Evolutionary conservation across 2,888 invertebrate species (phyloP).

Genomic region (Melanostoma mellinum): DNA sequence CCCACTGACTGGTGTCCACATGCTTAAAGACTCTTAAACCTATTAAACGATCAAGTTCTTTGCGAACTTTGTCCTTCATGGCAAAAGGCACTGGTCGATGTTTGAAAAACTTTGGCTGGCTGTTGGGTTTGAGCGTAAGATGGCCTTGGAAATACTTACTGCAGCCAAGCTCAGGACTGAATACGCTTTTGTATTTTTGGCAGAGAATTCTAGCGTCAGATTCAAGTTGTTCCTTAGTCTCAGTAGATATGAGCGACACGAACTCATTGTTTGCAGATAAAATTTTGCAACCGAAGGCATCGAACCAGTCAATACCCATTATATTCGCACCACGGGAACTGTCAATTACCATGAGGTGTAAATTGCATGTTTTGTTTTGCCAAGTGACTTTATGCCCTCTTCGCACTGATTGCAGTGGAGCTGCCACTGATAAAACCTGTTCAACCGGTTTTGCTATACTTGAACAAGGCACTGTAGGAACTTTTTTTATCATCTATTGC

Average conservation of each 20-base stretch:
- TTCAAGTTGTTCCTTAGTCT: background rate
- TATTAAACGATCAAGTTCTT: background rate
- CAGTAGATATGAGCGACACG: background rate
- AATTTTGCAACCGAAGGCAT: constrained; percentile 13
- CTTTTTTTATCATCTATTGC: background rate
- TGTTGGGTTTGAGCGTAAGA: constrained; percentile 9
- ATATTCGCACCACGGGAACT: background rate
- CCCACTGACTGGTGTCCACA: constrained; percentile 28
- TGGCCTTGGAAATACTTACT: constrained; percentile 15
- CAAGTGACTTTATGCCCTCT: background rate
- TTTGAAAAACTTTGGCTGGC: constrained; percentile 15
- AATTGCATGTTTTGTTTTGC: background rate
- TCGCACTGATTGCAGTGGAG: background rate
- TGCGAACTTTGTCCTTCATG: background rate
- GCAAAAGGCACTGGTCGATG: constrained; percentile 24
- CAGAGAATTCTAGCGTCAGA: constrained; percentile 4
- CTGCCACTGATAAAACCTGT: background rate
- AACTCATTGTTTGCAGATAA: background rate
- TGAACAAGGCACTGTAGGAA: background rate
- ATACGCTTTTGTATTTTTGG: constrained; percentile 12
- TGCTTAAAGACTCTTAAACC: background rate
- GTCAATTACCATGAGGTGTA: constrained; percentile 6
- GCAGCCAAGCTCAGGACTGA: constrained; percentile 11
- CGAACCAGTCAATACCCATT: constrained; percentile 22
- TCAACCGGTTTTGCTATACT: background rate